Base-by-base conservation (phyloP, 1,140 invertebrate species). In the Arion vulgaris region DNA sequence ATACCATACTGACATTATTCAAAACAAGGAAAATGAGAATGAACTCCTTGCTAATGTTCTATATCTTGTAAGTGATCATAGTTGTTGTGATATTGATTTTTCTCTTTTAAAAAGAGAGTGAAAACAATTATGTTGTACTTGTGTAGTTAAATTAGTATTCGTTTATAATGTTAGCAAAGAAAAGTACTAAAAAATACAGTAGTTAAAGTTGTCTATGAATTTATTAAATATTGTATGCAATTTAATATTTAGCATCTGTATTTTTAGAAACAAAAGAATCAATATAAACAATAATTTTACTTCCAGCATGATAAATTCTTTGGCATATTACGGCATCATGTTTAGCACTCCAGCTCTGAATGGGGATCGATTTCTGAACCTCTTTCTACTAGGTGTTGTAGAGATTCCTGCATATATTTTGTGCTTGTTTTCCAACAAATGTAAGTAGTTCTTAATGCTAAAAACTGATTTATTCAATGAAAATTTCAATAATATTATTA, bases 241-340 rank as follows among this genome's bases (percentile, higher is more conserved):
- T n/a, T n/a, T 45, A 15, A 45, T 5, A 7, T 45, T 45, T 15
- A 45, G 5, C 41, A 45, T 45, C 41, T 7, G 5, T 15, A 15
- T 45, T 7, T 45, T 45, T 15, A 45, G 41, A 45, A 45, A 15
- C 5, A 45, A 45, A n/a, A n/a, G n/a, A n/a, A n/a, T n/a, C n/a
- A 57, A 57, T 23, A 19, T n/a, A 57, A 57, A 57, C 53, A 57
- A 23, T 4, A 23, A 57, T 57, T 82, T 81, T 38, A 76, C 84
- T 85, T 93, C 11, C 82, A 92, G 91, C 86, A 84, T 90, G 78
- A 90, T 90, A 11, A 90, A 88, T 75, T 90, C 89, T 81, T 62
- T 92, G 45, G 86, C 88, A 38, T 92, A 92, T 80, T 91, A 90
- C 83, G 91, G 91, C 13, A 87, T 91, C n/a, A 81, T 88, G 34